Base-by-base conservation (phyloP, 92 coral and sea anemone genomes). In the Montipora capitata region DNA sequence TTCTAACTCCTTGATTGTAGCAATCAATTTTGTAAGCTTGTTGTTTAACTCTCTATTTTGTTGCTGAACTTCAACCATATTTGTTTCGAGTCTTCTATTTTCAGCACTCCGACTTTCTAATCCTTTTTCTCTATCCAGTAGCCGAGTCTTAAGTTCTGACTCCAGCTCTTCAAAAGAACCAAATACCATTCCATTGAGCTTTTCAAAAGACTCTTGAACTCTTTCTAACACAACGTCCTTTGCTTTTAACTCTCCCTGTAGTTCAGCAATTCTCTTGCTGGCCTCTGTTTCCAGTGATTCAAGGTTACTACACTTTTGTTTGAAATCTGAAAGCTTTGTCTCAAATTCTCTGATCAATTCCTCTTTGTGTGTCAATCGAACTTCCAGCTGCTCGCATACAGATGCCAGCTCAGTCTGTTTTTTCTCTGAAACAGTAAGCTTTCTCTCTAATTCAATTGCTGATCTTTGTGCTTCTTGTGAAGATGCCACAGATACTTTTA, bases 121-220 rank as follows among this genome's bases (percentile, higher is more conserved):
- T 2, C 99, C 99, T 82, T 90, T 94, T 43, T 97, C 99, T 65
- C 88, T 92, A 44, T 97, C 99, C 72, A 90, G 74, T 16, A 97
- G 81, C 70, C 95, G 91, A 63, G 90, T 77, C 85, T 95, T 97
- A 14, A 95, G 89, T 42, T 97, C 94, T 12, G 89, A 57, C 71
- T 97, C 99, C 35, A 97, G 78, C 75, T 97, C 99, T 61, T 97
- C 99, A 82, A 95, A 97, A 10, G 99, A 95, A 52, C 96, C 94
- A 42, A 97, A 97, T 5, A 97, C 99, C 93, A 95, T 93, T 8
- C 99, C 99, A 63, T 94, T 97, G 10, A 97, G 85, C 61, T 96
- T 95, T 85, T 97, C 98, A 82, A 94, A 97, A 12, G 99, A 94
- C 76, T 94, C 96, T 79, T 97, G 99, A 9, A 97, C 94, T 52